Evolutionary conservation across 2,888 invertebrate species (phyloP), one percentile per base, ranked within the genome.

Genomic region (Polyommatus icarus): DNA sequence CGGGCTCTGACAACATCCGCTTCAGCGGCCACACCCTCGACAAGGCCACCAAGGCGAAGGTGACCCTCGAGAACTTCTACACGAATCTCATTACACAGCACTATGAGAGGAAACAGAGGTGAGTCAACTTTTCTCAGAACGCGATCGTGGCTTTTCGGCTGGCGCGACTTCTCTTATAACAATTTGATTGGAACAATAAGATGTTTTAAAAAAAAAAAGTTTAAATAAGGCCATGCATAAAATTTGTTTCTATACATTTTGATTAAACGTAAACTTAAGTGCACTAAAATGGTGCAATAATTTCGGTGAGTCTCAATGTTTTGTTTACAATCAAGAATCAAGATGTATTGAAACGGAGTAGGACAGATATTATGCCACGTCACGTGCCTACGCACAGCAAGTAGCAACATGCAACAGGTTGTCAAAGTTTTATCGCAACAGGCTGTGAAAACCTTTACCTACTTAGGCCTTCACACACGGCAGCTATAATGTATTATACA

Each of bases 31-130:
- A 99, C 94, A 99, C 99, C 88, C 95, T 98, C 93, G 99, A 99
- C 95, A 99, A 99, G 95, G 99, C 99, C 85, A 99, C 99, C 89
- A 99, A 99, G 94, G 99, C 99, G 85, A 99, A 99, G 95, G 97
- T 99, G 89, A 99, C 99, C 80, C 95, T 99, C 89, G 99, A 99
- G 94, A 99, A 99, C 94, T 99, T 99, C 95, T 99, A 99, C 94
- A 98, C 98, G 92, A 99, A 99, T 95, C 96, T 99, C 88, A 97
- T 99, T 89, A 97, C 98, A 85, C 99, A 99, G 93, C 98, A 99
- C 93, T 97, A 98, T 87, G 99, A 99, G 95, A 96, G 99, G 86
- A 99, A 99, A 93, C 98, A 98, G 92, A 97, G 97, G 97, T 97
- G 90, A 75, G 76, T 71, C 18, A 10, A 20, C 18, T 36, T 18